Conservation (phyloP, 2,888 invertebrate genomes). For the Adelphocoris suturalis region DNA sequence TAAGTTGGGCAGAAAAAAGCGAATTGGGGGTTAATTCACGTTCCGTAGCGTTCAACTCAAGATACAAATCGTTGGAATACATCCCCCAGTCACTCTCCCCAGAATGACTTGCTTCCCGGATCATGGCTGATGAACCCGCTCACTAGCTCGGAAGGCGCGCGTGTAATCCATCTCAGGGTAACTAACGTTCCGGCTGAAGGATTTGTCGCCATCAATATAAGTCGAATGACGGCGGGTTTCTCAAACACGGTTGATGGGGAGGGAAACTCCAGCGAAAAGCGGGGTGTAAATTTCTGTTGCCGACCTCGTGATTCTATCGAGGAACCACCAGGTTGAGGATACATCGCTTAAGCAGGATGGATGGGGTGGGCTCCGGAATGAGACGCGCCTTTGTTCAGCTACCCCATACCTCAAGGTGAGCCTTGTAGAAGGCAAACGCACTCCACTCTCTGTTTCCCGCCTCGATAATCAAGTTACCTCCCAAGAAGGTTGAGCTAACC, state of each 20-base stretch:
- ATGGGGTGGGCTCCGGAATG: constrained; percentile 14
- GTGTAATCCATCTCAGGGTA: constrained; percentile 24
- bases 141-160: neutral
- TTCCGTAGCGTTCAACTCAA: no score
- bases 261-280: neutral
- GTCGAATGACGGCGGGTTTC: neutral
- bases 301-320: constrained; percentile 24
- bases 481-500: constrained; percentile 21
- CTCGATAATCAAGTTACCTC: neutral
- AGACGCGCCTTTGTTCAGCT: neutral
- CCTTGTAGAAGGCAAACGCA: neutral
- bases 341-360: constrained; percentile 23
- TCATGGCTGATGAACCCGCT: neutral
- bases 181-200: constrained; percentile 39
- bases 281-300: neutral
- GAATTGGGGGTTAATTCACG: no score
- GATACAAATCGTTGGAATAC: no score
- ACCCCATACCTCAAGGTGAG: neutral
- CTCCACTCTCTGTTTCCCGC: neutral
- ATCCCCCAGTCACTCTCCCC: neutral
- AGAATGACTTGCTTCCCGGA: neutral
- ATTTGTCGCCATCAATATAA: constrained; percentile 42
- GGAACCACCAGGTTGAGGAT: constrained; percentile 6
- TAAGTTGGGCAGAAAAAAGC: no score
- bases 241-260: neutral